phyloP scores from a whole-genome alignment of 2,888 invertebrate genomes.

The Coleophora deauratella region DNA sequence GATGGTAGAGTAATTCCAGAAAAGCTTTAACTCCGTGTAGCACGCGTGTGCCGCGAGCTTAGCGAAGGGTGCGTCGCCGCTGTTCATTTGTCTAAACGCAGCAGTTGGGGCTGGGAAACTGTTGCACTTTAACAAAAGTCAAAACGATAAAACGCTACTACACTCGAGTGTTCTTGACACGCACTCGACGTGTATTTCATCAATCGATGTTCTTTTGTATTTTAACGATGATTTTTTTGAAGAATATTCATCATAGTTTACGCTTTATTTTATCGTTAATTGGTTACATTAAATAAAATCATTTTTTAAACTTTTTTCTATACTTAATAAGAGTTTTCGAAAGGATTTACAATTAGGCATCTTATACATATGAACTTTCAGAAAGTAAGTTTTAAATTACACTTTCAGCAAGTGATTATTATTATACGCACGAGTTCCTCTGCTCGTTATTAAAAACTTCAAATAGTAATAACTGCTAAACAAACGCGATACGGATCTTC shows the following conservation, averaged over 20 bases:
- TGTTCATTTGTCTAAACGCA: constrained; percentile 72
- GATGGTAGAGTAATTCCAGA: too few relatives aligned
- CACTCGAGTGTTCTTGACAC: constrained; percentile 29
- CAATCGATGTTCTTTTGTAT: constrained; percentile 42
- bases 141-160: constrained; percentile 35
- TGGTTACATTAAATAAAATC: too few relatives aligned
- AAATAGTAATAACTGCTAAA: constrained; percentile 57
- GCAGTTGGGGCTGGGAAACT: constrained; percentile 66
- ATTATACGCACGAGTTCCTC: constrained; percentile 33
- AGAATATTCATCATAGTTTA: not conserved
- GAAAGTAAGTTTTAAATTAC: constrained; percentile 50
- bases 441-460: constrained; percentile 58
- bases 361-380: too few relatives aligned
- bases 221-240: constrained; percentile 6
- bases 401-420: constrained; percentile 30
- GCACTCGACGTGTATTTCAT: constrained; percentile 33
- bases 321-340: too few relatives aligned
- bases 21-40: constrained; percentile 18
- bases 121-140: constrained; percentile 70
- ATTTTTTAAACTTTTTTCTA: not conserved
- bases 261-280: not conserved
- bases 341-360: too few relatives aligned
- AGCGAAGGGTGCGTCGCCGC: constrained; percentile 42
- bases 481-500: constrained; percentile 55
- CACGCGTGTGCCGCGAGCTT: constrained; percentile 46